Conservation (phyloP, 2,888 invertebrate genomes). For the Boloria euphrosyne region DNA sequence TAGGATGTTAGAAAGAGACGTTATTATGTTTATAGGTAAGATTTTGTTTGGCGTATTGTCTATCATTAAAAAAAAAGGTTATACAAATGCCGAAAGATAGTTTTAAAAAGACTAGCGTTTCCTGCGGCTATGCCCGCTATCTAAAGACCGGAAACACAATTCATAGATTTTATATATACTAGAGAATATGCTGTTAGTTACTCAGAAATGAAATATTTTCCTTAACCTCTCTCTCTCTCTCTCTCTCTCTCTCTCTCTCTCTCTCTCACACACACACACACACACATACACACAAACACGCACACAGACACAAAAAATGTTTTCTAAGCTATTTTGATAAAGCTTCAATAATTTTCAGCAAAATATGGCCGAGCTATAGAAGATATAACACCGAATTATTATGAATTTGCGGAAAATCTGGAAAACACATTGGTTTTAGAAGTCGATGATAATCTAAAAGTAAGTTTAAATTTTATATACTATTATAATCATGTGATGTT, state of each 20-base stretch:
- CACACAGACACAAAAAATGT: neutral
- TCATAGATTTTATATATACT: too few relatives aligned
- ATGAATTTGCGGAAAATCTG: neutral
- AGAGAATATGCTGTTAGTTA: too few relatives aligned
- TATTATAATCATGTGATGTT: too few relatives aligned
- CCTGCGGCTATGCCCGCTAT: too few relatives aligned
- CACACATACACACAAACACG: neutral
- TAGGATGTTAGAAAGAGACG: slow-evolving; percentile 53
- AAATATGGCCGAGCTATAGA: slow-evolving; percentile 1
- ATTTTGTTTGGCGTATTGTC: too few relatives aligned
- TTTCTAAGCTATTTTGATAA: neutral
- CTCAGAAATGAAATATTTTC: too few relatives aligned
- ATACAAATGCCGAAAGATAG: neutral
- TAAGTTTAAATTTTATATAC: slow-evolving; percentile 26
- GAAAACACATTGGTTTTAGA: neutral
- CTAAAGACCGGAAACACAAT: too few relatives aligned
- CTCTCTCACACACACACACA: too few relatives aligned
- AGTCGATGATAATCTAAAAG: slow-evolving; percentile 41
- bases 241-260: too few relatives aligned
- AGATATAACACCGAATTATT: neutral
- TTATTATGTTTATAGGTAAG: slow-evolving; percentile 57
- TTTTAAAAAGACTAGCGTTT: neutral
- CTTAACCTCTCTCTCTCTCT: too few relatives aligned
- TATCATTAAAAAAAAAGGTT: too few relatives aligned
- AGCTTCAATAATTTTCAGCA: neutral